Conservation (phyloP, 2,113 vertebrate species). For the Panthera tigris region DNA sequence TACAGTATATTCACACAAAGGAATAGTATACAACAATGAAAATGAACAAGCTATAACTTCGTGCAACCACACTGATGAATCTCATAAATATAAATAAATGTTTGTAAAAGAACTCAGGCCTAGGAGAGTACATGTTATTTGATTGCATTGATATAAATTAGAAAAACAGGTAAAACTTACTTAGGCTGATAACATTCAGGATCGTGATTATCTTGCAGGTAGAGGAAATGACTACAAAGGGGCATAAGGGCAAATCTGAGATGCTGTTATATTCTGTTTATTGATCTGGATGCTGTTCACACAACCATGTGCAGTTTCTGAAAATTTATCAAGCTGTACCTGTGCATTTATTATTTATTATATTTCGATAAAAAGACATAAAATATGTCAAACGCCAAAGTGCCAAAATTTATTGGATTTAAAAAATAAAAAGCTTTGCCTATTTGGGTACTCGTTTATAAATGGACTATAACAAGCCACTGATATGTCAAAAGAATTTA, state of each 20-base stretch:
- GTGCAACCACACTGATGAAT: neutral
- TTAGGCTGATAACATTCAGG: neutral
- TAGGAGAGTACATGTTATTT: neutral
- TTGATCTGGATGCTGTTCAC: neutral
- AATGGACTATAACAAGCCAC: neutral
- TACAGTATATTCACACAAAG: neutral
- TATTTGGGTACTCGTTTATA: neutral
- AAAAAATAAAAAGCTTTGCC: neutral
- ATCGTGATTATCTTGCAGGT: neutral
- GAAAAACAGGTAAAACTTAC: neutral
- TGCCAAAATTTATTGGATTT: neutral
- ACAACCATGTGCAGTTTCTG: neutral
- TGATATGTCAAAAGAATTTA: neutral
- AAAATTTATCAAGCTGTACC: neutral
- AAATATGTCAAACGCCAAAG: neutral
- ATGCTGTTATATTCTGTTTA: neutral
- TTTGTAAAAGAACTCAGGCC: neutral
- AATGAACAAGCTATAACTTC: neutral
- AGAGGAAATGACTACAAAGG: neutral
- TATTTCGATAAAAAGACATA: neutral
- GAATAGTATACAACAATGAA: neutral
- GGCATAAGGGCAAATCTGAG: neutral
- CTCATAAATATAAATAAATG: neutral
- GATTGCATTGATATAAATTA: neutral
- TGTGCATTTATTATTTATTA: neutral